phyloP scores from a whole-genome alignment of 2,888 invertebrate species.

The Carcina quercana region DNA sequence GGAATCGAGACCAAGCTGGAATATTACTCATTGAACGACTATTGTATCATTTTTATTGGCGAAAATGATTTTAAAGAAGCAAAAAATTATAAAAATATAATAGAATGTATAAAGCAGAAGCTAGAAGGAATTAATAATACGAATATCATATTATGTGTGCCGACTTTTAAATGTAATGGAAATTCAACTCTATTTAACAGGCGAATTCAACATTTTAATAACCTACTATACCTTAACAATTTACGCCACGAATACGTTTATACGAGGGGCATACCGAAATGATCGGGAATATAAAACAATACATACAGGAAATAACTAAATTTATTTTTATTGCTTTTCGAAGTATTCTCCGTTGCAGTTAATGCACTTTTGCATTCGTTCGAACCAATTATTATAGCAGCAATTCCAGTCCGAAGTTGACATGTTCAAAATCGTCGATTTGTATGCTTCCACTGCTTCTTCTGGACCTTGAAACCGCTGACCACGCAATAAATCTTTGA shows the following conservation, averaged over 20 bases:
- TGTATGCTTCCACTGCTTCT: too few relatives aligned
- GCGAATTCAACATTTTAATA: conserved; percentile 12
- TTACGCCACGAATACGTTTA: conserved; percentile 3
- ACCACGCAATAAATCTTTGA: too few relatives aligned
- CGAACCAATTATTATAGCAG: too few relatives aligned
- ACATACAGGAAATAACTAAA: too few relatives aligned
- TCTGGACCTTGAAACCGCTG: too few relatives aligned
- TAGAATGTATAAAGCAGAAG: background rate
- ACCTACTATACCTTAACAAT: conserved; percentile 12
- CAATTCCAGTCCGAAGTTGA: too few relatives aligned
- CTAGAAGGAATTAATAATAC: background rate
- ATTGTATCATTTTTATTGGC: conserved; percentile 3
- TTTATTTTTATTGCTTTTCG: too few relatives aligned
- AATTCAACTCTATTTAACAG: background rate
- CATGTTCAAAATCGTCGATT: too few relatives aligned
- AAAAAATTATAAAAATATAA: background rate
- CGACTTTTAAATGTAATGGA: background rate
- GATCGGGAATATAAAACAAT: too few relatives aligned
- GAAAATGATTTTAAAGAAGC: conserved; percentile 1
- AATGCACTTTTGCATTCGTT: too few relatives aligned
- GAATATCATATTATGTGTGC: background rate
- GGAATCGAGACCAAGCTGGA: background rate
- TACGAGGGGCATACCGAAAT: too few relatives aligned
- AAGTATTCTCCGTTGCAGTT: too few relatives aligned
- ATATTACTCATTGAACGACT: conserved; percentile 1